Conservation (phyloP, 2,797 vertebrate species). For the Urocyon cinereoargenteus region DNA sequence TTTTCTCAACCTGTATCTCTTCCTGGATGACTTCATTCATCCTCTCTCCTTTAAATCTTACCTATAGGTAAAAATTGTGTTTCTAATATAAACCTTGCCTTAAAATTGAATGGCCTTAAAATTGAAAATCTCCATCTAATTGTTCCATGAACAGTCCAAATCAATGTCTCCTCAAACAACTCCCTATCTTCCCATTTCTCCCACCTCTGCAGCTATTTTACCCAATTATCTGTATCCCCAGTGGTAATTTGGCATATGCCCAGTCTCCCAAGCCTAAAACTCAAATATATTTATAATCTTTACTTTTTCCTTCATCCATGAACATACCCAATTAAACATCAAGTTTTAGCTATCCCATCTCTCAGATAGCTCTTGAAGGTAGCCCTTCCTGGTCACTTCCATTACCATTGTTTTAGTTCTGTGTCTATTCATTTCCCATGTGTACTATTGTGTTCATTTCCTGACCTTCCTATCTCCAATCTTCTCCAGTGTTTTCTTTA, state of each 20-base stretch:
- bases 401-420: not conserved
- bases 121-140: not conserved
- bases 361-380: not conserved
- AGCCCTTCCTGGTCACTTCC: not conserved
- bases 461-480: not conserved
- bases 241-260: not conserved
- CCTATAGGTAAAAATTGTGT: not conserved
- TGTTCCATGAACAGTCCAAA: not conserved
- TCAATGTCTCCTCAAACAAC: not conserved
- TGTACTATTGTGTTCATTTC: not conserved
- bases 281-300: not conserved
- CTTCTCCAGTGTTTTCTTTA: not conserved
- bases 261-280: not conserved
- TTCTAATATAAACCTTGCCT: not conserved
- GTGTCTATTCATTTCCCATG: not conserved
- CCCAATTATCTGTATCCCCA: not conserved
- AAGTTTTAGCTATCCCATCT: not conserved
- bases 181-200: not conserved
- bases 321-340: not conserved
- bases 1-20: not conserved
- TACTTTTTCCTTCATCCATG: not conserved
- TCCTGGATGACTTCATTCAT: not conserved
- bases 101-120: slow-evolving; percentile 20
- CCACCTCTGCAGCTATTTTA: not conserved
- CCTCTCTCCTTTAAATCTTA: not conserved